These are phyloP conservation scores for Himalopsyche japonica DNA, from an alignment of 2,888 invertebrate genomes.

Conservation along the genomic window DNA sequence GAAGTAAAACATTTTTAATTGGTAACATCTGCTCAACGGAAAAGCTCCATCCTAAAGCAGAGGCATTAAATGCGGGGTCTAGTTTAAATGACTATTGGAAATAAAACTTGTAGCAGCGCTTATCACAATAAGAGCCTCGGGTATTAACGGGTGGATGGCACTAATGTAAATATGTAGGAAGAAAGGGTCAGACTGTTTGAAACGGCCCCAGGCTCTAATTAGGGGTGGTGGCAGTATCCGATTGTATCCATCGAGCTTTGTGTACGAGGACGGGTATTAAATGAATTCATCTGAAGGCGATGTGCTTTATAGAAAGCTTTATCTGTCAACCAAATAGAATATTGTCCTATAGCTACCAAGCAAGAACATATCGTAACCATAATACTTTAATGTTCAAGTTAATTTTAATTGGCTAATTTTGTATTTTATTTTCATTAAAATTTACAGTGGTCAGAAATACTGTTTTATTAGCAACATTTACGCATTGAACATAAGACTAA, in stretches of 20 bases:
- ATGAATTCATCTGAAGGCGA: constrained; percentile 15
- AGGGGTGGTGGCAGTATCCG: constrained; percentile 20
- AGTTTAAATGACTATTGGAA: not conserved
- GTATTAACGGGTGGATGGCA: not conserved
- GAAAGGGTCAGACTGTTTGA: constrained; percentile 22
- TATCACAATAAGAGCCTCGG: not conserved
- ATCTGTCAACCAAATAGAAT: not conserved
- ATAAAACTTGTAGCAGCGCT: not conserved
- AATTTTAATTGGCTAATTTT: no score
- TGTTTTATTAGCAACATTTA: no score
- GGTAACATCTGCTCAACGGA: not conserved
- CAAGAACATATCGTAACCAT: no score
- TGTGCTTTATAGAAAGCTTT: not conserved
- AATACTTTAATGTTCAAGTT: no score
- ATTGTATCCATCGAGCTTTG: constrained; percentile 20
- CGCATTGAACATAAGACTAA: no score
- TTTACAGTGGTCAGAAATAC: no score
- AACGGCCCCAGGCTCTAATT: constrained; percentile 27
- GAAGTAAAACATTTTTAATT: not conserved
- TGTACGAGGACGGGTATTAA: constrained; percentile 10
- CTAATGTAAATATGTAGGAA: not conserved
- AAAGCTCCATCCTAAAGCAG: not conserved
- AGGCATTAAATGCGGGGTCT: not conserved
- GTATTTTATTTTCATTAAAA: no score
- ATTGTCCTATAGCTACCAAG: not conserved